These are phyloP conservation scores for Ochotona curzoniae DNA, from an alignment of 2,113 vertebrate species.

Conservation along the genomic window DNA sequence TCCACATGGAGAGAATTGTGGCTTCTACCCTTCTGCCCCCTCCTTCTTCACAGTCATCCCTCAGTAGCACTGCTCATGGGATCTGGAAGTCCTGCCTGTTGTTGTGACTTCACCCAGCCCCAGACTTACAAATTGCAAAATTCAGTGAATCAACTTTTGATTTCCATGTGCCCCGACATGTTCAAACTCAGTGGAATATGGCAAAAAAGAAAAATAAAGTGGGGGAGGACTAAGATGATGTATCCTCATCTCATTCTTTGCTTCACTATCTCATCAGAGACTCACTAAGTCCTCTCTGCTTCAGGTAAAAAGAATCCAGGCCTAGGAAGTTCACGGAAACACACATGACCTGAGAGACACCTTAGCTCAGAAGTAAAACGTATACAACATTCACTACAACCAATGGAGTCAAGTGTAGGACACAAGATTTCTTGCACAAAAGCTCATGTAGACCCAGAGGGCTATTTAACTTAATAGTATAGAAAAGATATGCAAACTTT, in stretches of 20 bases:
- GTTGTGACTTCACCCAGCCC: background rate
- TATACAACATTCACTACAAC: background rate
- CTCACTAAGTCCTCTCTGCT: background rate
- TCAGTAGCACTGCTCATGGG: background rate
- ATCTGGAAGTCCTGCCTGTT: background rate
- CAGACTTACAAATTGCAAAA: background rate
- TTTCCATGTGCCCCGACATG: background rate
- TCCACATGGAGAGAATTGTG: background rate
- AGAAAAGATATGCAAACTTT: slow-evolving; percentile 75
- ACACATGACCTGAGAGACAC: background rate
- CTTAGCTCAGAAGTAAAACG: background rate
- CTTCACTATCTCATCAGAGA: background rate
- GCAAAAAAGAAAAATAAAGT: background rate
- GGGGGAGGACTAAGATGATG: background rate
- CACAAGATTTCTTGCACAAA: slow-evolving; percentile 54
- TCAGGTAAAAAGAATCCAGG: background rate
- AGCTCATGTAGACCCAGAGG: slow-evolving; percentile 24
- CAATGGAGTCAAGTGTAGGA: slow-evolving; percentile 19
- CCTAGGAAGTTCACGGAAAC: background rate
- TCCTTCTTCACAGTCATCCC: background rate
- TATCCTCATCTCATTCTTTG: background rate
- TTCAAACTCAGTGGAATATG: background rate
- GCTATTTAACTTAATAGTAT: slow-evolving; percentile 57
- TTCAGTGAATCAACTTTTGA: background rate
- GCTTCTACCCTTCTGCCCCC: background rate